Evolutionary conservation across 2,113 vertebrate genomes (phyloP), one percentile per base, ranked within the genome.

Genomic region (Hoplias malabaricus): DNA sequence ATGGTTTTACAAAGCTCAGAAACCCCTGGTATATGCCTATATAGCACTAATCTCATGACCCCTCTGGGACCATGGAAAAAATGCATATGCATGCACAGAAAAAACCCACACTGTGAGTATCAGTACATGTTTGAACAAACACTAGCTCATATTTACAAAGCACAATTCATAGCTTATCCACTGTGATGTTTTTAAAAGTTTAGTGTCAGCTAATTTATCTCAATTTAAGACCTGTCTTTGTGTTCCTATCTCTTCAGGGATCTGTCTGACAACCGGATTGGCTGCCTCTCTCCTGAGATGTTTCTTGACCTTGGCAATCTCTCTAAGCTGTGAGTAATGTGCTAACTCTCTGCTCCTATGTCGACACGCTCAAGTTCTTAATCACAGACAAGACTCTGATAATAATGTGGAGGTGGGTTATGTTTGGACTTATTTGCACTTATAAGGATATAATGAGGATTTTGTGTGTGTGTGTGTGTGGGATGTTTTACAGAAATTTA

Each of bases 191-290:
- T 53, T 68, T 46, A 69, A 77, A 59, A 54, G 73, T 66, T 77
- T 77, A 27, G 65, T 29, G 27, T 59, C 61, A 75, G 77, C 36
- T 54, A 79, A 79, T 79, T 80, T 46, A 40, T 74, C 70, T 80
- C 50, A 57, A 78, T 71, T 85, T 65, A 63, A 78, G 57, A 61
- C 61, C 9, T 31, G 8, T 34, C 57, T 59, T 46, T 34, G 10
- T 40, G 53, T 65, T 79, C 84, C 25, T 88, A 66, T 89, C 81
- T n/a, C 90, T 89, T 19, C 71, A 97, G 96, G 80, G 95, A 97
- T 88, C 92, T 97, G 75, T 96, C 96, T 67, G 94, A 94, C 89
- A 97, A 97, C 83, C 92, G 96, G 89, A 96, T 97, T 86, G 96
- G 96, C 83, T 97, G 96, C 78, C 88, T 96, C 67, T 91, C 91